These are phyloP conservation scores for Promerops cafer DNA, from an alignment of 2,113 vertebrate genomes.

Conservation along the genomic window DNA sequence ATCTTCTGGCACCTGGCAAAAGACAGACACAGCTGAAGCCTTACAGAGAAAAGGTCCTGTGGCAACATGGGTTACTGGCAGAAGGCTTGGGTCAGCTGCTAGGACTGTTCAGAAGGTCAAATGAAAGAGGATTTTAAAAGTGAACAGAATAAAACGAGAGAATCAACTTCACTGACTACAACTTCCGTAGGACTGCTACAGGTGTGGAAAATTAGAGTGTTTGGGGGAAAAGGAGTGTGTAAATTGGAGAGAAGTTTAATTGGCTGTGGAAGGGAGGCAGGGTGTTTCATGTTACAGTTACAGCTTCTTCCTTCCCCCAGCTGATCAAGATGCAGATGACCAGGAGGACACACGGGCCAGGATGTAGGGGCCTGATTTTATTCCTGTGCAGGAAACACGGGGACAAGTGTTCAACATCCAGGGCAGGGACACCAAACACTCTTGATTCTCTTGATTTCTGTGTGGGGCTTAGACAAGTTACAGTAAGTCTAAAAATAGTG, in stretches of 20 bases:
- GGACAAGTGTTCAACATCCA: neutral
- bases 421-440: neutral
- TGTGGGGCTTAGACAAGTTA: accelerated
- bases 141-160: neutral
- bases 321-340: neutral
- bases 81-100: neutral
- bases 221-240: neutral
- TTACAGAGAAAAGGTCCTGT: neutral
- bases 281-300: neutral
- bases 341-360: accelerated
- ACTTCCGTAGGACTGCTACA: neutral
- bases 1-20: neutral
- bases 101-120: neutral
- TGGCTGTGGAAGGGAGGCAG: neutral
- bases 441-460: neutral
- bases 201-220: neutral
- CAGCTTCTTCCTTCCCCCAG: neutral
- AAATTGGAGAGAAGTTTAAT: neutral
- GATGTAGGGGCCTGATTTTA: neutral
- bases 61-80: neutral
- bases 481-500: neutral
- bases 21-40: neutral
- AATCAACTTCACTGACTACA: neutral
- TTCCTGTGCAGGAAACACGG: accelerated
- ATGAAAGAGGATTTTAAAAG: neutral